These are phyloP conservation scores for Leptobrachium ailaonicum DNA, from an alignment of 2,113 vertebrate species.

Conservation along the genomic window DNA sequence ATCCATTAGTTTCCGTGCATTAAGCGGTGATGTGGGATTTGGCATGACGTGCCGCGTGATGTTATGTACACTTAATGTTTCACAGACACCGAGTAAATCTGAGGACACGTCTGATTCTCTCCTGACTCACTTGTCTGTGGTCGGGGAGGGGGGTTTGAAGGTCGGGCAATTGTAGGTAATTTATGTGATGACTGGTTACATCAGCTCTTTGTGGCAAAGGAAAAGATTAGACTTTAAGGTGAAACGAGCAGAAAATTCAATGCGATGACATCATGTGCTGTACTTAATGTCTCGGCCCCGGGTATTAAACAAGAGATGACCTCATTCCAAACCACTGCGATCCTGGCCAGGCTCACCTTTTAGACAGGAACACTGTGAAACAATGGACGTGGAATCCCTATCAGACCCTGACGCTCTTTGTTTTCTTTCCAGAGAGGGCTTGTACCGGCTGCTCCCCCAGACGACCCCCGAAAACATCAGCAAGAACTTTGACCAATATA, in stretches of 20 bases:
- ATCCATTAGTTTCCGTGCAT: neutral
- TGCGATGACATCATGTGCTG: constrained; percentile 18
- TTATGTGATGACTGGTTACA: constrained; percentile 13
- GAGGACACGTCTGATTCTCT: constrained; percentile 13
- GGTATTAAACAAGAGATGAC: neutral
- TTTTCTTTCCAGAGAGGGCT: constrained; percentile 78
- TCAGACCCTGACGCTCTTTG: neutral
- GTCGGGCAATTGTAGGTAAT: neutral
- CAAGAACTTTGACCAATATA: constrained; percentile 97
- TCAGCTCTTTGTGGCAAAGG: neutral
- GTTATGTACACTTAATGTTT: neutral
- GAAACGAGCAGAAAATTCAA: neutral
- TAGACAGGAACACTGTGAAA: too few species aligned
- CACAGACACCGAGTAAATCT: neutral
- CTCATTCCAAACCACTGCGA: constrained; percentile 12
- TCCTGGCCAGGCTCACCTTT: too few species aligned
- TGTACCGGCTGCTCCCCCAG: constrained; percentile 92
- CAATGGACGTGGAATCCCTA: too few species aligned
- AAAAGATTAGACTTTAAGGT: constrained; percentile 10
- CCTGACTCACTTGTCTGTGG: constrained; percentile 34
- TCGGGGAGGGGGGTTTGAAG: neutral
- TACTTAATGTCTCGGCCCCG: neutral
- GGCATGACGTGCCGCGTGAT: neutral
- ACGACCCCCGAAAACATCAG: constrained; percentile 93
- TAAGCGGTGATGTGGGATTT: neutral